Conservation (phyloP, 2,888 invertebrate genomes). For the Hermaeophaga mercurialis region DNA sequence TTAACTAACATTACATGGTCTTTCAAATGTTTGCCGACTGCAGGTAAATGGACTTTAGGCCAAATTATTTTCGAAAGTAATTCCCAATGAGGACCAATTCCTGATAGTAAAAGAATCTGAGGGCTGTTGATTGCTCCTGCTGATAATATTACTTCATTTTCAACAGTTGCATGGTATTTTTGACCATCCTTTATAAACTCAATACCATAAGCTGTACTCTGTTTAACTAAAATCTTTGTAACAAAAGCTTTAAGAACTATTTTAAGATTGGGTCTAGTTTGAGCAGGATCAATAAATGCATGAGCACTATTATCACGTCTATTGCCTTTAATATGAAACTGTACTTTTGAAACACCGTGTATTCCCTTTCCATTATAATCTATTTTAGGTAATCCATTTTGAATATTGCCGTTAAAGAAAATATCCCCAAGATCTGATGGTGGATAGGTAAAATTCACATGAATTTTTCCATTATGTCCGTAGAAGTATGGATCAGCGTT, state of each 20-base stretch:
- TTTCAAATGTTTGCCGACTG: constrained; percentile 81
- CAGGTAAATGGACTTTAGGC: constrained; percentile 66
- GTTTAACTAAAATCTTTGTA: constrained; percentile 20
- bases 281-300: constrained; percentile 18
- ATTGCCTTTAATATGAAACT: no score
- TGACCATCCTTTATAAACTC: constrained; percentile 8
- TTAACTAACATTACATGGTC: constrained; percentile 64
- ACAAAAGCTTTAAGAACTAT: constrained; percentile 61
- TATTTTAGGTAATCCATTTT: no score
- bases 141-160: constrained; percentile 78
- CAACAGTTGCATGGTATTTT: constrained; percentile 61
- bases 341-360: constrained; percentile 18
- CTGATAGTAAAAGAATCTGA: no score
- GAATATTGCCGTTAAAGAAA: no score
- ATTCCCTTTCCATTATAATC: constrained; percentile 21
- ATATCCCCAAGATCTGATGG: background rate
- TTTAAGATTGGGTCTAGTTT: constrained; percentile 46
- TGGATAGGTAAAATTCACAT: constrained; percentile 40
- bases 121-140: no score
- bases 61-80: constrained; percentile 65
- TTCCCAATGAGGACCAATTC: constrained; percentile 73
- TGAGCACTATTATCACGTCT: constrained; percentile 13
- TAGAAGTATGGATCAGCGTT: constrained; percentile 23
- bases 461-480: constrained; percentile 61
- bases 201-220: constrained; percentile 19